These are phyloP conservation scores for Stomorhina lunata DNA, from an alignment of 2,888 invertebrate species.

Conservation along the genomic window DNA sequence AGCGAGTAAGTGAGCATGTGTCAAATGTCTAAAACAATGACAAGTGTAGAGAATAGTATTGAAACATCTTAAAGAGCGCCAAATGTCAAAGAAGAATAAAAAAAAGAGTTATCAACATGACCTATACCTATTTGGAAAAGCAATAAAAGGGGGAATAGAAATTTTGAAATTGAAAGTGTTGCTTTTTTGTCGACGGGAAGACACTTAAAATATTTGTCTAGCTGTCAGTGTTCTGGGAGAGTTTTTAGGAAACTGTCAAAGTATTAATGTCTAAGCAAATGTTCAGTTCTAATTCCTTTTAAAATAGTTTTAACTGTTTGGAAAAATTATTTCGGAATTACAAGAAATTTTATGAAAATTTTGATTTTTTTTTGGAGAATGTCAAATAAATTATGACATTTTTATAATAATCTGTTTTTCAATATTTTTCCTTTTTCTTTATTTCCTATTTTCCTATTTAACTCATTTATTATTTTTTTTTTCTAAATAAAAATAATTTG, in stretches of 20 bases:
- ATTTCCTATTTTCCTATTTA: constrained; percentile 3
- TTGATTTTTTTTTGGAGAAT: constrained; percentile 3
- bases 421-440: not conserved
- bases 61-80: constrained; percentile 59
- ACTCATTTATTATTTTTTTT: constrained; percentile 12
- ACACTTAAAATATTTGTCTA: not conserved
- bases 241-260: constrained; percentile 58
- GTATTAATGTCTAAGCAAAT: constrained; percentile 48
- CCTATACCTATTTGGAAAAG: constrained; percentile 43
- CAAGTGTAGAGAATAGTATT: constrained; percentile 57
- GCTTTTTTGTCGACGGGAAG: not conserved
- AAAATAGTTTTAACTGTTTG: not conserved
- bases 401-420: constrained; percentile 45
- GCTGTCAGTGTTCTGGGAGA: not conserved
- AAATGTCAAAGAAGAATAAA: constrained; percentile 65
- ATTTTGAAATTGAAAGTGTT: constrained; percentile 48
- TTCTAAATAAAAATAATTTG: not conserved
- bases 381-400: constrained; percentile 59
- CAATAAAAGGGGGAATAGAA: not conserved
- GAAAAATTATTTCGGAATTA: constrained; percentile 14
- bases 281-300: constrained; percentile 30
- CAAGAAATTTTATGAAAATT: constrained; percentile 16
- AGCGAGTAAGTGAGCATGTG: constrained; percentile 48
- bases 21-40: constrained; percentile 59
- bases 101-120: constrained; percentile 64